phyloP scores from a whole-genome alignment of 2,797 vertebrate species.

The Myiotriccus ornatus region DNA sequence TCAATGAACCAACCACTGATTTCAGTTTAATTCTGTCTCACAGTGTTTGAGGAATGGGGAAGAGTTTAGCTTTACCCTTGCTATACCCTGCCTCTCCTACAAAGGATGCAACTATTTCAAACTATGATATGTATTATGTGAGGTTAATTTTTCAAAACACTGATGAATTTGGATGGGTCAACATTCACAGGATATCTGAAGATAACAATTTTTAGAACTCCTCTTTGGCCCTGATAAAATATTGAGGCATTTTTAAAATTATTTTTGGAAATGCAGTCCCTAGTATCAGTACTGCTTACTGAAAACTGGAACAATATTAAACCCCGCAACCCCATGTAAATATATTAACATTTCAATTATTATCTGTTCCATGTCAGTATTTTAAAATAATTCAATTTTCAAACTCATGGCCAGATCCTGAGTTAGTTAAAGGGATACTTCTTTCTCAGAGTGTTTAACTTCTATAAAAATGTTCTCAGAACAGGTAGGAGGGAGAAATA shows the following conservation, averaged over 20 bases:
- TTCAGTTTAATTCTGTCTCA: slow-evolving; percentile 17
- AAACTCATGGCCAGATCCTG: neutral
- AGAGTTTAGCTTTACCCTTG: neutral
- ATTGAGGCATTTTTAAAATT: neutral
- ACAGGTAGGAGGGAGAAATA: neutral
- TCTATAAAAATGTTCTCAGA: neutral
- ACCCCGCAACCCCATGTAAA: neutral
- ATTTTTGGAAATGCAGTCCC: neutral
- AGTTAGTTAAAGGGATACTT: neutral
- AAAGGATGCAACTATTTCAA: neutral
- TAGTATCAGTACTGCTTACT: neutral
- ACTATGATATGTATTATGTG: neutral
- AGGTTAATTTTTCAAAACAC: neutral
- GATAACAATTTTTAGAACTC: neutral
- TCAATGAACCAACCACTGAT: neutral
- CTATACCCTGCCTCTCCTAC: neutral
- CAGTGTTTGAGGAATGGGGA: neutral
- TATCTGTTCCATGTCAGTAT: neutral
- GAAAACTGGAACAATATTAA: neutral
- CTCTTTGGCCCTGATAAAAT: neutral
- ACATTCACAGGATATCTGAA: neutral
- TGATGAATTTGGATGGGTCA: neutral
- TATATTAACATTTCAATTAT: neutral
- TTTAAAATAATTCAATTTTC: neutral
- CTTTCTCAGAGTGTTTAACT: neutral